Conservation (phyloP, 1,140 invertebrate genomes). For the Elymnias hypermnestra region DNA sequence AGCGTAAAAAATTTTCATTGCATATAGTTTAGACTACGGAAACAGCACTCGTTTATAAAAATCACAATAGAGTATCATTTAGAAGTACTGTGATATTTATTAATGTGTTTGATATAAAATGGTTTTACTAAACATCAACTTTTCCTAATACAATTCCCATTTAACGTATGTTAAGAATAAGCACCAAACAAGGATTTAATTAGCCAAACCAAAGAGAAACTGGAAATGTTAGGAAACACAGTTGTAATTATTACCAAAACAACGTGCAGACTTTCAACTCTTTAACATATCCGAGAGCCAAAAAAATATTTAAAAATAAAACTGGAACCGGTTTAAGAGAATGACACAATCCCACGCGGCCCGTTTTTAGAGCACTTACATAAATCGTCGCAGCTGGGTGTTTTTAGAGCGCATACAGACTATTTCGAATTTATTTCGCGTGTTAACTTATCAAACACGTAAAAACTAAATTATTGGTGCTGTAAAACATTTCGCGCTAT, state of each 20-base stretch:
- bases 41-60: no score
- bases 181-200: no score
- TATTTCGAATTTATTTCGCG: slow-evolving; percentile 30
- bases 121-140: no score
- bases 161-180: no score
- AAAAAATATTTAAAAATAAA: slow-evolving; percentile 34
- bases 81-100: no score
- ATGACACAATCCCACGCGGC: slow-evolving; percentile 39
- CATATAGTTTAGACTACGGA: no score
- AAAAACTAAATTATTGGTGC: slow-evolving; percentile 12
- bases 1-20: no score
- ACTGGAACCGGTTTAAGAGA: slow-evolving; percentile 31
- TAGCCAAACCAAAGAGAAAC: no score
- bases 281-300: slow-evolving; percentile 12
- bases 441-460: slow-evolving; percentile 27
- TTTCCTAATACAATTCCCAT: no score
- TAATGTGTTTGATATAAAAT: no score
- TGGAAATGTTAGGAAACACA: no score
- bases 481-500: slow-evolving; percentile 23
- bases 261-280: slow-evolving; percentile 12
- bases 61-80: no score
- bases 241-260: slow-evolving; percentile 12
- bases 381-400: slow-evolving; percentile 32
- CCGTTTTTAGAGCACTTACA: slow-evolving; percentile 48
- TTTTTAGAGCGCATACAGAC: slow-evolving; percentile 39